These are phyloP conservation scores for Cerceris rybyensis DNA, from an alignment of 2,888 invertebrate genomes.

Conservation along the genomic window DNA sequence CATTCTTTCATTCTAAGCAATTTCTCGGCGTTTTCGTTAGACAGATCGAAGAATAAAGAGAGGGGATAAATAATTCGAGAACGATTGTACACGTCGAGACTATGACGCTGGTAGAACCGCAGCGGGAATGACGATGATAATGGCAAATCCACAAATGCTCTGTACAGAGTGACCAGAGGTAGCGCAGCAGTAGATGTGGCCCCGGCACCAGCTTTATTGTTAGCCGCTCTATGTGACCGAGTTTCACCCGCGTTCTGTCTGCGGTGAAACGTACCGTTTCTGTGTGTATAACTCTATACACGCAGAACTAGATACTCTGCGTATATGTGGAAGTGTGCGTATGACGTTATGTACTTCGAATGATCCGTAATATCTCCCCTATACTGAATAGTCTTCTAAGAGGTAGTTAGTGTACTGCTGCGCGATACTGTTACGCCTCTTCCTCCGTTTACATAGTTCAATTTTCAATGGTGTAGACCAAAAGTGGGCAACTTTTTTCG, in stretches of 20 bases:
- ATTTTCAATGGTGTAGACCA: too few species aligned
- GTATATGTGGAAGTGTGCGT: slow-evolving; percentile 13
- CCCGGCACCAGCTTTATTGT: slow-evolving; percentile 50
- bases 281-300: slow-evolving; percentile 2
- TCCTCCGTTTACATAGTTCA: too few species aligned
- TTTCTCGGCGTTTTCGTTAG: background rate
- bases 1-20: background rate
- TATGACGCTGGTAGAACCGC: slow-evolving; percentile 30
- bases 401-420: too few species aligned
- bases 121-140: slow-evolving; percentile 44
- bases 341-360: slow-evolving; percentile 13
- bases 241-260: slow-evolving; percentile 31
- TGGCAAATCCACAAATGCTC: slow-evolving; percentile 52
- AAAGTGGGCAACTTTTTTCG: too few species aligned
- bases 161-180: slow-evolving; percentile 41
- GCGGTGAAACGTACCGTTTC: slow-evolving; percentile 31
- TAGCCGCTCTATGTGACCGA: slow-evolving; percentile 26
- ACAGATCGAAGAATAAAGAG: background rate
- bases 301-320: background rate
- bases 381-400: too few species aligned
- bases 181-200: slow-evolving; percentile 25
- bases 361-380: background rate
- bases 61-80: slow-evolving; percentile 24
- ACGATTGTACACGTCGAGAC: slow-evolving; percentile 19
- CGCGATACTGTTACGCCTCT: too few species aligned